phyloP scores from a whole-genome alignment of 2,888 invertebrate genomes.

The Nymphalis polychloros region DNA sequence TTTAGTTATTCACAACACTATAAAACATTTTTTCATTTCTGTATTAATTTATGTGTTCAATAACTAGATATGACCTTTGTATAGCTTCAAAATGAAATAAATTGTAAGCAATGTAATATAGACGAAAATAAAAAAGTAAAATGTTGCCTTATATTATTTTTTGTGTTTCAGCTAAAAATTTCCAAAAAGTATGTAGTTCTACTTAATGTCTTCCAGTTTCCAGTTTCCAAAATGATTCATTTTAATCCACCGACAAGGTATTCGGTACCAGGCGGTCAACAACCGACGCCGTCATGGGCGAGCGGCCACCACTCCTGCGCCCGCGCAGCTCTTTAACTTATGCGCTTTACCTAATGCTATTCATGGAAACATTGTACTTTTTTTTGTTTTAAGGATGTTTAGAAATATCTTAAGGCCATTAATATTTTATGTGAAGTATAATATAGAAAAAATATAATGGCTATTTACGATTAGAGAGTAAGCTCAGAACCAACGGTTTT shows the following conservation, averaged over 20 bases:
- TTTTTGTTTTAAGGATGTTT: conserved; percentile 14
- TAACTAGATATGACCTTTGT: neutral
- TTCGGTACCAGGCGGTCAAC: conserved; percentile 43
- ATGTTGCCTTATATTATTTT: neutral
- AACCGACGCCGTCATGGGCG: conserved; percentile 46
- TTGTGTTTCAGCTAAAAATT: conserved; percentile 10
- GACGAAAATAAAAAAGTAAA: neutral
- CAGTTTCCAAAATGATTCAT: conserved; percentile 36
- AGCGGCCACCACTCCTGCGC: conserved; percentile 37
- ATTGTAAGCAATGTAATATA: neutral
- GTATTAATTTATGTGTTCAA: neutral
- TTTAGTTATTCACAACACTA: neutral
- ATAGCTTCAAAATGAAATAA: neutral
- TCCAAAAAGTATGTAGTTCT: conserved; percentile 13
- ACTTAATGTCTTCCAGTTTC: conserved; percentile 31
- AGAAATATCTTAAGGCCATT: neutral
- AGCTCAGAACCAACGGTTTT: too few relatives aligned
- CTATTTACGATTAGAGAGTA: too few relatives aligned
- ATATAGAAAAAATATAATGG: too few relatives aligned
- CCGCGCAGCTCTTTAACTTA: conserved; percentile 25
- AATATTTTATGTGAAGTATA: neutral
- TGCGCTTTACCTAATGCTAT: conserved; percentile 35
- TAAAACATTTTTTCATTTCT: too few relatives aligned
- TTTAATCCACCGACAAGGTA: conserved; percentile 32
- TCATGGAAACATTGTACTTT: conserved; percentile 32